Percentiles rank a stretch among this genome's conserved stretches.
These are phyloP conservation scores for Phymorhynchus buccinoides DNA, from an alignment of 1,140 invertebrate species.

Conservation along the genomic window DNA sequence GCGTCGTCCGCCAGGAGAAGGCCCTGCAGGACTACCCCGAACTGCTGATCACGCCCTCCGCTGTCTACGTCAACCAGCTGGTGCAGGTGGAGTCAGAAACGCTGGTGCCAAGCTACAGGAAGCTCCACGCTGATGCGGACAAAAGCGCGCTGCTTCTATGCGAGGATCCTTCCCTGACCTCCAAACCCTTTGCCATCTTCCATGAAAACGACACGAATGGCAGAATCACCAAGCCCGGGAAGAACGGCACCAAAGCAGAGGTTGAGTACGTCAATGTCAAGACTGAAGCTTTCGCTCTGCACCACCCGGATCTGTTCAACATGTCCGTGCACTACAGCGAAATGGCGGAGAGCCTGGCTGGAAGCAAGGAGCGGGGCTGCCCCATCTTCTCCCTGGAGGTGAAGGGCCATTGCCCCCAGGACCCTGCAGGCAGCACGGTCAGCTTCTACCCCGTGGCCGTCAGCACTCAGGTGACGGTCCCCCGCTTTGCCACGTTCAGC, in stretches of 20 bases:
- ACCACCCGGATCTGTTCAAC: conserved; percentile 35
- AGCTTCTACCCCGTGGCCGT: conserved; percentile 29
- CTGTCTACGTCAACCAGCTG: conserved; percentile 43
- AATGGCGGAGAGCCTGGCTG: conserved; percentile 30
- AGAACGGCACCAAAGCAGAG: neutral
- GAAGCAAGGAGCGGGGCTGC: conserved; percentile 35
- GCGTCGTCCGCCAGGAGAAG: conserved; percentile 11
- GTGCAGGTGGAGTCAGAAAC: conserved; percentile 42
- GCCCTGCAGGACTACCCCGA: conserved; percentile 36
- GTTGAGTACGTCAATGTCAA: neutral
- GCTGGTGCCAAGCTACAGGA: conserved; percentile 34
- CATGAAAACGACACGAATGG: neutral
- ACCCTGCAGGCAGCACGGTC: conserved; percentile 17
- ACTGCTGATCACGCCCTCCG: conserved; percentile 24
- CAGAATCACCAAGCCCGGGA: neutral
- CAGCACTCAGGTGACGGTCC: conserved; percentile 35
- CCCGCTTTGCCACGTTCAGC: neutral
- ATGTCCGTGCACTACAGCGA: conserved; percentile 43
- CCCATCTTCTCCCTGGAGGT: conserved; percentile 43
- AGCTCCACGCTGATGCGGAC: conserved; percentile 19
- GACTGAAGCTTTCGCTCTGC: neutral
- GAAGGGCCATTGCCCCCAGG: conserved; percentile 1
- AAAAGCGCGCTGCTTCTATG: conserved; percentile 3
- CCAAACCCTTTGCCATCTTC: conserved; percentile 7
- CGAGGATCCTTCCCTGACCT: neutral